Conservation (phyloP, 2,888 invertebrate genomes). For the Brachyptera risi region DNA sequence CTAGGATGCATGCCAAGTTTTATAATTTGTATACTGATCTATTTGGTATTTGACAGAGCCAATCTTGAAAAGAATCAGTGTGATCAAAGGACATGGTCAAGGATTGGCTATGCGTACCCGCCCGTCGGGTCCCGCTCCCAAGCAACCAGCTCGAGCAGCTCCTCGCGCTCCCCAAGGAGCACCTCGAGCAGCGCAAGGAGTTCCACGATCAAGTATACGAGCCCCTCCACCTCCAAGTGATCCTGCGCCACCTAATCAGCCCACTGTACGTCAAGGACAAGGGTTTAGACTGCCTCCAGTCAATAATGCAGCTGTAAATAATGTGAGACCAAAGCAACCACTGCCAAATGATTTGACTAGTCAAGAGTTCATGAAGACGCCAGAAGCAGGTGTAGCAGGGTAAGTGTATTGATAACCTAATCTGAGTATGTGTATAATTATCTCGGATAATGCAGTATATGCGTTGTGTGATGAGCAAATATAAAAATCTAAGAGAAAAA, state of each 20-base stretch:
- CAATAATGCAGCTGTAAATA: neutral
- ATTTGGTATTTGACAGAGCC: no score
- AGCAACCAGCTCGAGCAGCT: slow-evolving; percentile 27
- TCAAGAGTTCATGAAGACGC: slow-evolving; percentile 42
- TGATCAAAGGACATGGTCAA: neutral
- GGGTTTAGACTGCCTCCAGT: slow-evolving; percentile 21
- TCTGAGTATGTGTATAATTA: no score
- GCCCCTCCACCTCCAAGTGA: slow-evolving; percentile 49
- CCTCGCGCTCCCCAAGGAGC: slow-evolving; percentile 19
- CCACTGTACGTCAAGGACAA: slow-evolving; percentile 38
- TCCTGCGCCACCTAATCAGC: slow-evolving; percentile 48
- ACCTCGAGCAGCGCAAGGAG: slow-evolving; percentile 15
- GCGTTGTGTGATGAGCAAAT: no score
- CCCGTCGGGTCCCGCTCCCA: slow-evolving; percentile 29
- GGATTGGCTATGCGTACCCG: slow-evolving; percentile 2
- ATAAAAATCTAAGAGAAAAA: neutral
- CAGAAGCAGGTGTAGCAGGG: slow-evolving; percentile 48
- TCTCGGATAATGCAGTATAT: neutral
- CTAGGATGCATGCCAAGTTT: no score
- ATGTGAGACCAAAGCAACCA: neutral
- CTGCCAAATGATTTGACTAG: slow-evolving; percentile 29
- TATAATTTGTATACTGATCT: no score
- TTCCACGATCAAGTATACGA: slow-evolving; percentile 38
- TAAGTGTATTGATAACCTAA: no score
- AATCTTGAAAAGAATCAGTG: slow-evolving; percentile 10